Percentiles rank a stretch among this genome's conserved stretches.
Evolutionary conservation across 2,113 vertebrate genomes (phyloP).

Genomic region (Copsychus sechellarum): DNA sequence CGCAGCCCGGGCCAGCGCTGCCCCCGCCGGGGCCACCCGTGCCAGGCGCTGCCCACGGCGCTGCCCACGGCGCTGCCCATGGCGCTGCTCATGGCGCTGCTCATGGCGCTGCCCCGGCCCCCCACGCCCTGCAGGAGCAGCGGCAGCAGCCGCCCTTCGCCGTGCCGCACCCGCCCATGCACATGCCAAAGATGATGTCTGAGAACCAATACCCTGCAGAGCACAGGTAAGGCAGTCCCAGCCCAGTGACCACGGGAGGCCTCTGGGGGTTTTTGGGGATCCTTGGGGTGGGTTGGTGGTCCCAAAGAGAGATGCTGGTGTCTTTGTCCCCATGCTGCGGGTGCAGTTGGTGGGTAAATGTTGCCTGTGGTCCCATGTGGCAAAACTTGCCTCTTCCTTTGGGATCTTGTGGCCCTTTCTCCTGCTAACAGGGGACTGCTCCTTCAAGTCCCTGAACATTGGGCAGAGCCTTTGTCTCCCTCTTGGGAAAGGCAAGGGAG

Average conservation of each 20-base stretch:
- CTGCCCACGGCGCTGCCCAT: neutral
- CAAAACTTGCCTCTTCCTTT: neutral
- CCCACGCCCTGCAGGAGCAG: slow-evolving; percentile 67
- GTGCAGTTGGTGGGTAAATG: rapidly evolving
- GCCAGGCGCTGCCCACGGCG: slow-evolving; percentile 68
- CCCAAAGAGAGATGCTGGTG: rapidly evolving
- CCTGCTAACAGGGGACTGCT: rapidly evolving
- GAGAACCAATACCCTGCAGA: slow-evolving; percentile 84
- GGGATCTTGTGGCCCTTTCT: neutral
- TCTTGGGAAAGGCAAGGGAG: rapidly evolving
- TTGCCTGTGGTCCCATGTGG: rapidly evolving
- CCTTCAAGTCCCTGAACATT: rapidly evolving
- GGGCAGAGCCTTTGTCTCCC: neutral
- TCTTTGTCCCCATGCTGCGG: rapidly evolving
- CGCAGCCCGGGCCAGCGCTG: slow-evolving; percentile 66
- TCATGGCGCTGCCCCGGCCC: slow-evolving; percentile 56
- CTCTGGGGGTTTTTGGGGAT: rapidly evolving
- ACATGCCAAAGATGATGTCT: slow-evolving; percentile 85
- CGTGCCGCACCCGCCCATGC: slow-evolving; percentile 79
- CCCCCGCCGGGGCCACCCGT: slow-evolving; percentile 37
- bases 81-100: neutral
- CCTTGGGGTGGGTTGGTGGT: rapidly evolving
- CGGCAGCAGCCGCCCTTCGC: slow-evolving; percentile 82
- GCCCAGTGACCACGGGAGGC: rapidly evolving
- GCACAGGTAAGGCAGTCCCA: slow-evolving; percentile 81